Evolutionary conservation across 2,888 invertebrate genomes (phyloP).

Genomic region (Schizaphis graminum): DNA sequence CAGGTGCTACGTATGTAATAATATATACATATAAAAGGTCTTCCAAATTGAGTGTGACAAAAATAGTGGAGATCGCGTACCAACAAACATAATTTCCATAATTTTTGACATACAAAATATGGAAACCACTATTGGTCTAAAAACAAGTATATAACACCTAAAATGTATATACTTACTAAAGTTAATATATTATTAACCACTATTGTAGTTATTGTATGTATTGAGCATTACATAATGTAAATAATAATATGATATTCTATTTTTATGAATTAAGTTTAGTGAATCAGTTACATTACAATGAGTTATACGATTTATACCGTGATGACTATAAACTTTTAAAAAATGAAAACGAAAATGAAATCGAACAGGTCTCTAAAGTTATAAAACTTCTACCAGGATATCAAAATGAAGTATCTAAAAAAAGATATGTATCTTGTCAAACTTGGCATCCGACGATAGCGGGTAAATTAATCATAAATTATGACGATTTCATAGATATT

Average conservation of each 20-base stretch:
- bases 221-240: neutral
- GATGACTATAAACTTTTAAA: slow-evolving; percentile 55
- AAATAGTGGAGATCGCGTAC: neutral
- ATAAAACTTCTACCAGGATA: slow-evolving; percentile 15
- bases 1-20: neutral
- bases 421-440: slow-evolving; percentile 42
- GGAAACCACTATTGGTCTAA: neutral
- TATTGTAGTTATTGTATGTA: neutral
- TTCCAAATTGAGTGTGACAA: neutral
- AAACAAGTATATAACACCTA: neutral
- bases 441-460: slow-evolving; percentile 56
- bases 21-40: neutral
- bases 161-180: neutral
- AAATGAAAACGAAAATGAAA: neutral
- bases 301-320: slow-evolving; percentile 57
- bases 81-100: neutral
- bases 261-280: slow-evolving; percentile 39
- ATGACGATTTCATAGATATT: neutral
- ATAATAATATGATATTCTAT: neutral
- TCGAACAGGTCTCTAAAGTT: neutral
- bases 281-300: slow-evolving; percentile 43
- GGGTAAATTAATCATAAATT: slow-evolving; percentile 15
- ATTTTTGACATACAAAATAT: neutral
- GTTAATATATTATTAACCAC: neutral
- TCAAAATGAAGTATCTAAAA: neutral